Conservation (phyloP, 1,140 invertebrate species). For the Chironomus striatipennis region DNA sequence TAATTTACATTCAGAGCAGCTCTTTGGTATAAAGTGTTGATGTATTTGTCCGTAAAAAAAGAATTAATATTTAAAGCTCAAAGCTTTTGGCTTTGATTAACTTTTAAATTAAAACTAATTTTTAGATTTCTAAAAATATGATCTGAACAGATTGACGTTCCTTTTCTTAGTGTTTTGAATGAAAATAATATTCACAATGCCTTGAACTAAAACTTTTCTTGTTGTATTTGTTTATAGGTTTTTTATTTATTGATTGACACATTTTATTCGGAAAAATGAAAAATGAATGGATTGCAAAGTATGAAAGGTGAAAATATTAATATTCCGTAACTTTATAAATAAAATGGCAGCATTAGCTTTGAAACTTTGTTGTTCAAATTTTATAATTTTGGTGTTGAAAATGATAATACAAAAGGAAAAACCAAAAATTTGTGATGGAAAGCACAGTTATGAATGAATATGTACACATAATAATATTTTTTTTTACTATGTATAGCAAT, state of each 20-base stretch:
- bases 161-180: neutral
- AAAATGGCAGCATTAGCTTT: neutral
- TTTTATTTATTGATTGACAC: slow-evolving; percentile 1
- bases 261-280: neutral
- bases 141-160: too few relatives aligned
- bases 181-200: neutral
- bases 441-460: neutral
- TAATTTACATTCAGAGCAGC: neutral
- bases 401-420: neutral
- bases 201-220: neutral
- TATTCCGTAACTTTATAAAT: neutral
- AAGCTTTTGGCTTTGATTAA: neutral
- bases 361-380: too few relatives aligned
- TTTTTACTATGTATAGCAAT: neutral
- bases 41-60: neutral
- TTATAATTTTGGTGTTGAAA: too few relatives aligned
- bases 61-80: neutral
- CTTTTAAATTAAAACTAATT: neutral
- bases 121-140: too few relatives aligned
- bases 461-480: neutral
- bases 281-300: too few relatives aligned
- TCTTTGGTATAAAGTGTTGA: neutral
- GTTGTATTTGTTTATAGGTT: neutral
- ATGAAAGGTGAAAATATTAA: too few relatives aligned
- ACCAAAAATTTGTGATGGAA: neutral